Evolutionary conservation across 2,888 invertebrate species (phyloP).

Genomic region (Lasioglossum figueresi): DNA sequence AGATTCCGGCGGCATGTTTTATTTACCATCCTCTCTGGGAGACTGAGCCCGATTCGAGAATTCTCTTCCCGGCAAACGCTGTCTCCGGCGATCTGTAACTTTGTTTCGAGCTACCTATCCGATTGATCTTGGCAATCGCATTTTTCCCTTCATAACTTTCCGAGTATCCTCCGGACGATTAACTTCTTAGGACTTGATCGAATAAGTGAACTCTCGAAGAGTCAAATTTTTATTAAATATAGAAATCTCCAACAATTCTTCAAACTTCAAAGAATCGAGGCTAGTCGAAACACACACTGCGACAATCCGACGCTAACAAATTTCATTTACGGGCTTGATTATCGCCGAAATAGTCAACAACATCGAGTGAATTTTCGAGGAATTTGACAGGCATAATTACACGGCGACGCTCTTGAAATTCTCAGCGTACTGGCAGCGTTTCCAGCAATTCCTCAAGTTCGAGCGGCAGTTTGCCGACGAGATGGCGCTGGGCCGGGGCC

Average conservation of each 20-base stretch:
- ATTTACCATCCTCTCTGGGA: background rate
- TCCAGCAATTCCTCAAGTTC: background rate
- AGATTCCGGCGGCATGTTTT: slow-evolving; percentile 5
- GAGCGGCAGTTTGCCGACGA: background rate
- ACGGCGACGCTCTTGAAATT: background rate
- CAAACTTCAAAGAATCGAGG: no score
- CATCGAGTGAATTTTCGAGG: background rate
- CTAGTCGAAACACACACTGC: no score
- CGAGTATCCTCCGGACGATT: background rate
- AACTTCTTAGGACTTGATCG: background rate
- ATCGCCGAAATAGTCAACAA: background rate
- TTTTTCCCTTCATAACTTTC: background rate
- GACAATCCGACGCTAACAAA: no score
- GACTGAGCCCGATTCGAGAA: background rate
- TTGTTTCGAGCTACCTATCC: background rate
- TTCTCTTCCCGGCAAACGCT: background rate
- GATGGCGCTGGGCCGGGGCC: background rate
- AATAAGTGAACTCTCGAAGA: no score
- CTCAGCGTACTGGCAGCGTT: background rate
- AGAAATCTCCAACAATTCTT: no score
- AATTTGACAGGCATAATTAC: background rate
- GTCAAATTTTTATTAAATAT: no score
- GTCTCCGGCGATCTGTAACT: background rate
- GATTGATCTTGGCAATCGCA: background rate
- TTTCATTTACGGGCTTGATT: no score